These are phyloP conservation scores for Hemicentrotus pulcherrimus DNA, from an alignment of 35 echinoderm and acorn worm genomes.

Conservation along the genomic window DNA sequence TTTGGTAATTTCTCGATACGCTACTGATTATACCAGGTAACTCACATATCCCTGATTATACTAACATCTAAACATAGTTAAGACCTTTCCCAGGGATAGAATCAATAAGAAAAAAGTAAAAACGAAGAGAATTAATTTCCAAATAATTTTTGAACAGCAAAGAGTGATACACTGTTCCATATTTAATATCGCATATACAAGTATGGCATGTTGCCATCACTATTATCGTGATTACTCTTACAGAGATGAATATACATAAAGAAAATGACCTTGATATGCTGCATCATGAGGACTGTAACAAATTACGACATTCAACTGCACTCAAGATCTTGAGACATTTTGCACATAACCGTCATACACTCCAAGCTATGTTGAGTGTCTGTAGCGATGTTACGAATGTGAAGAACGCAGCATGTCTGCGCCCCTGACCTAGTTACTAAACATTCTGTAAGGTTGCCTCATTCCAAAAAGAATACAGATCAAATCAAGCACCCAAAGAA, in stretches of 20 bases:
- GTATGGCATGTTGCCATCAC: too few relatives aligned
- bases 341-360: neutral
- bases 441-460: neutral
- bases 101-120: too few relatives aligned
- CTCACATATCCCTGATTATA: too few relatives aligned
- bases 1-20: too few relatives aligned
- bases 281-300: neutral
- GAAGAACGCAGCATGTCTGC: neutral
- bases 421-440: conserved; percentile 8
- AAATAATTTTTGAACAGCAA: too few relatives aligned
- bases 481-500: neutral
- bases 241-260: neutral
- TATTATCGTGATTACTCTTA: too few relatives aligned
- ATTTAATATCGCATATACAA: too few relatives aligned
- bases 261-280: neutral
- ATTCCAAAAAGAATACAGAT: neutral
- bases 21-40: too few relatives aligned
- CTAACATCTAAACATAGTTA: too few relatives aligned
- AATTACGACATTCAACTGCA: neutral
- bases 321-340: neutral
- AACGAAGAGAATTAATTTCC: too few relatives aligned
- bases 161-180: too few relatives aligned
- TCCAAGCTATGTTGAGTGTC: neutral
- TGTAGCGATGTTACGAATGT: neutral
- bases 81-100: too few relatives aligned